Conservation (phyloP, 2,888 invertebrate genomes). For the Emmelina monodactyla region DNA sequence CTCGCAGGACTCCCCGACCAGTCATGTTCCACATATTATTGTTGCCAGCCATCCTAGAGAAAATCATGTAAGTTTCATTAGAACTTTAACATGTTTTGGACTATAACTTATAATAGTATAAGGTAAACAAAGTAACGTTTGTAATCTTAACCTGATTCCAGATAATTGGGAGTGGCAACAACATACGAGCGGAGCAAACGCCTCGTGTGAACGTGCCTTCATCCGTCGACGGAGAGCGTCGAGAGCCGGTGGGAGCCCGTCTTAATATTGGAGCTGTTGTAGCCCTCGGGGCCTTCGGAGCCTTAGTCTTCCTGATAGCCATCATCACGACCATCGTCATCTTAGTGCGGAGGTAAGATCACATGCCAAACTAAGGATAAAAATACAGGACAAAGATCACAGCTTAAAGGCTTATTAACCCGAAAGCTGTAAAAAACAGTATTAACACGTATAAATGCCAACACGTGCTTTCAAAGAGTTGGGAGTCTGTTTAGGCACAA, state of each 20-base stretch:
- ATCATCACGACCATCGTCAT: constrained; percentile 90
- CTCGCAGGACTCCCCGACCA: constrained; percentile 45
- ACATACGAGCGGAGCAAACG: constrained; percentile 69
- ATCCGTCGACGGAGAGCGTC: constrained; percentile 69
- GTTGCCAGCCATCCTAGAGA: constrained; percentile 79
- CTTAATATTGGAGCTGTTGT: constrained; percentile 88
- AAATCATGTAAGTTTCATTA: constrained; percentile 72
- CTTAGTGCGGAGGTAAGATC: constrained; percentile 79
- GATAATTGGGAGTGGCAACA: constrained; percentile 60
- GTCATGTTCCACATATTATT: constrained; percentile 64
- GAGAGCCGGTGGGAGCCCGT: constrained; percentile 70
- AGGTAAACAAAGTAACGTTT: too few relatives aligned
- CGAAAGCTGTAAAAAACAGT: too few relatives aligned
- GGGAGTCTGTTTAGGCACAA: too few relatives aligned
- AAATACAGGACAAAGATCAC: too few relatives aligned
- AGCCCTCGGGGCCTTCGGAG: constrained; percentile 89
- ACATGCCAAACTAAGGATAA: too few relatives aligned
- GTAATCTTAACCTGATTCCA: too few relatives aligned
- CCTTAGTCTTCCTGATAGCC: constrained; percentile 87
- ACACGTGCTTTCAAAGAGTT: too few relatives aligned
- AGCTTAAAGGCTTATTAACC: too few relatives aligned
- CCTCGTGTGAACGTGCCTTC: constrained; percentile 73
- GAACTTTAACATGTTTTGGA: too few relatives aligned
- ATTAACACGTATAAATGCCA: too few relatives aligned
- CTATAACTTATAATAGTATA: too few relatives aligned